A percentile compares a stretch with the other conserved stretches of the same genome.
These are phyloP conservation scores for Ceratina calcarata DNA, from an alignment of 1,140 invertebrate species.

Conservation along the genomic window DNA sequence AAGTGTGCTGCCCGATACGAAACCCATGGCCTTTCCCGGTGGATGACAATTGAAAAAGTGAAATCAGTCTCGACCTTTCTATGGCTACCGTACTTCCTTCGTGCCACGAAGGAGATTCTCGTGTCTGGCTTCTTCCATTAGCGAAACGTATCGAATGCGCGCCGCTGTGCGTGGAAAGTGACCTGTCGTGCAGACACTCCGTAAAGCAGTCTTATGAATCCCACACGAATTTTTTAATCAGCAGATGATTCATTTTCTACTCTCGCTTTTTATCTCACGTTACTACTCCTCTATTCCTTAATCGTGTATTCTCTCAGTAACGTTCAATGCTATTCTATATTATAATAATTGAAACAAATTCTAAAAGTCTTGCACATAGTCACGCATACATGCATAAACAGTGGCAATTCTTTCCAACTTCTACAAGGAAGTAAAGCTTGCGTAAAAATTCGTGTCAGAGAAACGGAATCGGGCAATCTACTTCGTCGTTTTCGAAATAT, in stretches of 20 bases:
- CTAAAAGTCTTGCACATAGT: too few species aligned
- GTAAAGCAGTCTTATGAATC: not conserved
- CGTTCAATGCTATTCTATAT: too few species aligned
- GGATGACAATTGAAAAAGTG: conserved; percentile 70
- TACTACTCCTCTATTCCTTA: not conserved
- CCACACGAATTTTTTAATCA: not conserved
- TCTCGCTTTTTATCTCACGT: not conserved
- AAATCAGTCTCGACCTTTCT: conserved; percentile 55
- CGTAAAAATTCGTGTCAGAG: too few species aligned
- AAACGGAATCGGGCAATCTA: not conserved
- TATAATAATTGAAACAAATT: too few species aligned
- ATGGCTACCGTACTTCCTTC: conserved; percentile 18
- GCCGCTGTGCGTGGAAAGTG: conserved; percentile 15
- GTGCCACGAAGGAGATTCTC: not conserved
- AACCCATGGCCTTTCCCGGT: conserved; percentile 41
- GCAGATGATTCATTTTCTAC: not conserved
- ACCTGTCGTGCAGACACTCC: not conserved
- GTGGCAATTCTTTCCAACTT: too few species aligned
- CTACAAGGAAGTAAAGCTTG: too few species aligned
- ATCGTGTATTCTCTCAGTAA: too few species aligned
- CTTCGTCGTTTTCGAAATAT: not conserved
- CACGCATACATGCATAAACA: too few species aligned
- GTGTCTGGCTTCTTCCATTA: conserved; percentile 22
- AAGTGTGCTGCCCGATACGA: conserved; percentile 52
- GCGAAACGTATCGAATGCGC: not conserved